Evolutionary conservation across 2,797 vertebrate species (phyloP).

Genomic region (Neopelma chrysocephalum): DNA sequence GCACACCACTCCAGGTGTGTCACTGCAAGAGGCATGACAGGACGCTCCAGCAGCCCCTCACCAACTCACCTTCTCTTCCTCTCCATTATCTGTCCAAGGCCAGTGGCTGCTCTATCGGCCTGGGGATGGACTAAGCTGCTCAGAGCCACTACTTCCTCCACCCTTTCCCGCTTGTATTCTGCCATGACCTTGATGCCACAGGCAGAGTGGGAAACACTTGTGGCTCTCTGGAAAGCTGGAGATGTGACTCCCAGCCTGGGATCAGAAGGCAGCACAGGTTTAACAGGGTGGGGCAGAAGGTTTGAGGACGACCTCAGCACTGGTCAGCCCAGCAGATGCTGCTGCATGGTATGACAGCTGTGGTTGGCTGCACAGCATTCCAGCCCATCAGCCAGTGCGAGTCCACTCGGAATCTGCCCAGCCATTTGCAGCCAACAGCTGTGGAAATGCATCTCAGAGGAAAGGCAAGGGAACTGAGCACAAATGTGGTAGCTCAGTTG

Average conservation of each 20-base stretch:
- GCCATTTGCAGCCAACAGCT: neutral
- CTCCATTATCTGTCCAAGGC: neutral
- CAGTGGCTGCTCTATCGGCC: neutral
- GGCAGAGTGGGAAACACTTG: neutral
- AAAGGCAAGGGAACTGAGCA: neutral
- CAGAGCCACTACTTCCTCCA: neutral
- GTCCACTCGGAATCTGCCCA: neutral
- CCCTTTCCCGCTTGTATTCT: neutral
- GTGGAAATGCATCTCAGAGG: neutral
- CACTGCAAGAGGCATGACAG: neutral
- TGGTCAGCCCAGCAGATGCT: neutral
- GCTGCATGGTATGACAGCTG: neutral
- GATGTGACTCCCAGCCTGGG: neutral
- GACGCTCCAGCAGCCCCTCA: neutral
- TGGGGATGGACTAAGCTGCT: neutral
- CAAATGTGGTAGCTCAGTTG: neutral
- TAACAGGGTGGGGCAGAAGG: neutral
- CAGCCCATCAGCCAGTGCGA: neutral
- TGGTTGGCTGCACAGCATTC: neutral
- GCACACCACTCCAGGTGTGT: fast-evolving
- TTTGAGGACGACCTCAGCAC: neutral
- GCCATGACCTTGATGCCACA: neutral
- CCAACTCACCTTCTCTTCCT: neutral
- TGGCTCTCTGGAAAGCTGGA: neutral
- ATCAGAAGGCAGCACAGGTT: neutral